These are phyloP conservation scores for Dendrolimus houi DNA, from an alignment of 2,888 invertebrate species.

Conservation along the genomic window DNA sequence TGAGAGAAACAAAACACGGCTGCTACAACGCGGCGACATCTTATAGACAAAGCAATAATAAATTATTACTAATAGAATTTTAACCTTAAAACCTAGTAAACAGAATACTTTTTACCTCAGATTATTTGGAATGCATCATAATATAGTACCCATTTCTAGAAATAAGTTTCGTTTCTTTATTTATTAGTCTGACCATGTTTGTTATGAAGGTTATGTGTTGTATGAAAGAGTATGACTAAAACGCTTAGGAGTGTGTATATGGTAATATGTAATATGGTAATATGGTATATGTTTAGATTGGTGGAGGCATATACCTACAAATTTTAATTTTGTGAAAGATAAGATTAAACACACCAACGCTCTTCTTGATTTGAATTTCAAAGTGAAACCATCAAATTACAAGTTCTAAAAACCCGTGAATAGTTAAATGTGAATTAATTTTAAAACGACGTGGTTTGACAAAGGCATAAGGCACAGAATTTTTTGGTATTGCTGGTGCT, in stretches of 20 bases:
- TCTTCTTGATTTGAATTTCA: constrained; percentile 15
- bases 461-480: constrained; percentile 21
- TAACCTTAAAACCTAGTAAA: background rate
- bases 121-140: background rate
- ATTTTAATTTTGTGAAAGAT: constrained; percentile 5
- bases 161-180: background rate
- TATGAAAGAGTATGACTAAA: too few species aligned
- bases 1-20: constrained; percentile 34
- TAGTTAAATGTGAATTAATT: background rate
- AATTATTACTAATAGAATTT: too few species aligned
- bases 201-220: too few species aligned
- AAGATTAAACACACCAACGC: background rate
- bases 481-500: constrained; percentile 10
- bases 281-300: background rate
- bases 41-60: background rate
- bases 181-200: too few species aligned
- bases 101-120: background rate
- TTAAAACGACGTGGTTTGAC: constrained; percentile 5
- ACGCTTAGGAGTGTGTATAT: too few species aligned
- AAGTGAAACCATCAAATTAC: constrained; percentile 12
- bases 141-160: background rate
- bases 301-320: background rate
- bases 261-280: too few species aligned
- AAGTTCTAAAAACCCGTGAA: constrained; percentile 4
- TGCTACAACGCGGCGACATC: background rate